These are phyloP conservation scores for Epizoanthus scotinus DNA, from an alignment of 92 coral and sea anemone species.

Conservation along the genomic window DNA sequence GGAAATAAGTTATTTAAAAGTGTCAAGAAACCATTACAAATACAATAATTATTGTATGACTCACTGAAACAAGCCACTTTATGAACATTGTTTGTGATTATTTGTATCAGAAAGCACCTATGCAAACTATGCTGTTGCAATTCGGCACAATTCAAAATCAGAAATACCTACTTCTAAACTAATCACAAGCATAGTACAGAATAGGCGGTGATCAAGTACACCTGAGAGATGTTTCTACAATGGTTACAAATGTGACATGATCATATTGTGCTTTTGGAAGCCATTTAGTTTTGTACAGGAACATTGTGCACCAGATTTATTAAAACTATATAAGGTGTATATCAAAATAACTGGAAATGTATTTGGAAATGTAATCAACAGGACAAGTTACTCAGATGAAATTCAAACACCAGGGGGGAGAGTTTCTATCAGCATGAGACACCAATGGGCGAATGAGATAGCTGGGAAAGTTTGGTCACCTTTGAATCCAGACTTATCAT, in stretches of 20 bases:
- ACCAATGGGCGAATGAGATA: not conserved
- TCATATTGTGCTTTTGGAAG: too few species aligned
- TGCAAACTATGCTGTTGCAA: not conserved
- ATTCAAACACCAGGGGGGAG: conserved; percentile 8
- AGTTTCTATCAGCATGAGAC: conserved; percentile 1
- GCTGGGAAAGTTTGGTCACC: conserved; percentile 9
- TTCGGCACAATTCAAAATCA: not conserved
- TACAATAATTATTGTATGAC: not conserved
- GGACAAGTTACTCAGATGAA: conserved; percentile 5
- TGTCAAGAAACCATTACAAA: not conserved
- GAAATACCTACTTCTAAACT: not conserved
- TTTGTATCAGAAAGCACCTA: conserved; percentile 1
- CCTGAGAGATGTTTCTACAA: too few species aligned
- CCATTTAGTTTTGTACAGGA: not conserved
- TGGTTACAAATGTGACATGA: too few species aligned
- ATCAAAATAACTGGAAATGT: not conserved
- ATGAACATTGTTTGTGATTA: too few species aligned
- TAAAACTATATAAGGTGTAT: too few species aligned
- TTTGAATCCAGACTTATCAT: not conserved
- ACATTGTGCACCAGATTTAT: not conserved
- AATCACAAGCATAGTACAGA: not conserved
- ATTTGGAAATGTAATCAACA: conserved; percentile 1
- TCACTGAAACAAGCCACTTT: too few species aligned
- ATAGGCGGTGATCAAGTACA: not conserved
- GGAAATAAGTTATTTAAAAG: not conserved